These are phyloP conservation scores for Periparus ater DNA, from an alignment of 2,797 vertebrate species.

Conservation along the genomic window DNA sequence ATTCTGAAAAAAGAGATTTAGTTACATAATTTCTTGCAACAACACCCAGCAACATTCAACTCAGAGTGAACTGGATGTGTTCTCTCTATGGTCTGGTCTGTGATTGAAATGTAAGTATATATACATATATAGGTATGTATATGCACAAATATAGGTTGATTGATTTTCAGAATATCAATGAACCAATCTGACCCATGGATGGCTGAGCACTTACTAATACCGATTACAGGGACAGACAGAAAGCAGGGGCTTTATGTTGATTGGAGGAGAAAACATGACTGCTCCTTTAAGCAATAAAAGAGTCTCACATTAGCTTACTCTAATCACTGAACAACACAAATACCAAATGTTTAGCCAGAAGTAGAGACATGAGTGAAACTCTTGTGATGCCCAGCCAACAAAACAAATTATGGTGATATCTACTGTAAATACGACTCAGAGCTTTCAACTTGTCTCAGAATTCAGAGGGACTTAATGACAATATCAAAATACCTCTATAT, in stretches of 20 bases:
- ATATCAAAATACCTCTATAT: background rate
- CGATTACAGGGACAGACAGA: background rate
- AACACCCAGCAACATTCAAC: background rate
- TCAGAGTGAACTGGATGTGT: background rate
- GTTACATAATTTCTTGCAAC: background rate
- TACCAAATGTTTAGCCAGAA: background rate
- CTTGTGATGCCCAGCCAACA: background rate
- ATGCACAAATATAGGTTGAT: no score
- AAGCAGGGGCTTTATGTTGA: background rate
- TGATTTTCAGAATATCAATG: background rate
- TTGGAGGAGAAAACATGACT: background rate
- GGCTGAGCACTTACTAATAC: background rate
- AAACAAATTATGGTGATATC: background rate
- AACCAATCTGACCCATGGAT: background rate
- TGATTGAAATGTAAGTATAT: background rate
- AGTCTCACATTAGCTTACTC: background rate
- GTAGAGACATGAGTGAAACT: background rate
- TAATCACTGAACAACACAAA: background rate
- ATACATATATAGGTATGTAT: no score
- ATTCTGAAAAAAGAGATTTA: background rate
- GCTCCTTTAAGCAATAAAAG: background rate
- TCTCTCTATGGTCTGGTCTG: background rate
- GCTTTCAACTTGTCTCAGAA: background rate
- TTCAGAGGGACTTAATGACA: background rate
- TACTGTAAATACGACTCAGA: background rate